Conservation (phyloP, 2,113 vertebrate genomes). For the Hepsetus odoe region DNA sequence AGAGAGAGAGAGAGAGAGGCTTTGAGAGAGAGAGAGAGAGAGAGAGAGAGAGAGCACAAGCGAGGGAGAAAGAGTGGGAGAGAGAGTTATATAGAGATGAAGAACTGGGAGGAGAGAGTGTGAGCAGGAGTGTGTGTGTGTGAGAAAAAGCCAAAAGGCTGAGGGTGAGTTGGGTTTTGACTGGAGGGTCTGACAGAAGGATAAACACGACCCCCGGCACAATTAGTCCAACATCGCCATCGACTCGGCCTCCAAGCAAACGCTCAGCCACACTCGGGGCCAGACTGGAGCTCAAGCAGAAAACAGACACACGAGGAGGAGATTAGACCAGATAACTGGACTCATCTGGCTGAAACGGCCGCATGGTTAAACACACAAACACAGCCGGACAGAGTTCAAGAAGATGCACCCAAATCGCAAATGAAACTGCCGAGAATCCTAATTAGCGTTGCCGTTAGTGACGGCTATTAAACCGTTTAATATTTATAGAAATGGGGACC, state of each 20-base stretch:
- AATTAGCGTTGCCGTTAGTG: no score
- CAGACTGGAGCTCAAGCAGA: conserved; percentile 31
- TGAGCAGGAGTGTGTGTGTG: not conserved
- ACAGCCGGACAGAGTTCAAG: conserved; percentile 18
- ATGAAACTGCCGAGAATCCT: no score
- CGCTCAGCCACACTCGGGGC: conserved; percentile 19
- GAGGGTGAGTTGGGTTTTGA: not conserved
- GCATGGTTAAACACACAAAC: conserved; percentile 36
- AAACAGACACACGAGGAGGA: conserved; percentile 36
- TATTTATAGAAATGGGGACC: no score
- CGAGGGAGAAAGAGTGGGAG: not conserved
- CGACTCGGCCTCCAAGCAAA: not conserved
- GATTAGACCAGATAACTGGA: conserved; percentile 36
- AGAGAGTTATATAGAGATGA: no score
- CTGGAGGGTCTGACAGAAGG: conserved; percentile 8
- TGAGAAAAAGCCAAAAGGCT: not conserved
- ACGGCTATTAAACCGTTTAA: no score
- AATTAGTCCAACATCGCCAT: conserved; percentile 42
- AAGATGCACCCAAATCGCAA: conserved; percentile 2
- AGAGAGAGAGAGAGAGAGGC: not conserved
- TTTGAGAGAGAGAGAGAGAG: not conserved
- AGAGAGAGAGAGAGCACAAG: not conserved
- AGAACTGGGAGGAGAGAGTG: not conserved
- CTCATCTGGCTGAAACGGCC: conserved; percentile 22
- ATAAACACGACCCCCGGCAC: conserved; percentile 19